Conservation (phyloP, 2,113 vertebrate genomes). For the Siniperca knerii region DNA sequence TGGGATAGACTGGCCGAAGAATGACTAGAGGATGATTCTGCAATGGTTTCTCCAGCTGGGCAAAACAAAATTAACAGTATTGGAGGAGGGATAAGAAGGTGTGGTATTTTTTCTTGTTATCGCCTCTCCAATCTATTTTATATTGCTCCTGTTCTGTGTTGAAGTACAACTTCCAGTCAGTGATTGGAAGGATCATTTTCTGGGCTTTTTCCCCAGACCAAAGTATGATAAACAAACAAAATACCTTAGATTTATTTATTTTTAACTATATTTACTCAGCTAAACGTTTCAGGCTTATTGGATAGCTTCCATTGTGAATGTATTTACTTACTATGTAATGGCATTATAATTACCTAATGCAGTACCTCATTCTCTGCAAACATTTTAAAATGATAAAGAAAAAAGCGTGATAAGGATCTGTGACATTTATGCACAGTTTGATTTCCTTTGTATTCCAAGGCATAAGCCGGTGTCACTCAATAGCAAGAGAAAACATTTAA, state of each 20-base stretch:
- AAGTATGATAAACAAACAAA: constrained; percentile 30
- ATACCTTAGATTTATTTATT: constrained; percentile 39
- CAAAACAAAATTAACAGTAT: constrained; percentile 77
- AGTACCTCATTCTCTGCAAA: constrained; percentile 14
- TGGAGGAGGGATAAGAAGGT: constrained; percentile 65
- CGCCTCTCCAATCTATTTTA: constrained; percentile 79
- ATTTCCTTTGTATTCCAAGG: constrained; percentile 57
- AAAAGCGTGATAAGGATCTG: constrained; percentile 33
- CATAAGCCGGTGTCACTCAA: constrained; percentile 15
- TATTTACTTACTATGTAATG: constrained; percentile 34
- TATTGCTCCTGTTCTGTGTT: constrained; percentile 80
- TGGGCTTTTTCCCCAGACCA: constrained; percentile 4
- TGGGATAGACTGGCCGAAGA: constrained; percentile 79
- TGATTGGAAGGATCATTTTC: not conserved
- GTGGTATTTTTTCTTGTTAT: constrained; percentile 55
- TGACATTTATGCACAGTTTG: constrained; percentile 23
- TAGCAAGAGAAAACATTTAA: constrained; percentile 58
- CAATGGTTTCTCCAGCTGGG: constrained; percentile 77
- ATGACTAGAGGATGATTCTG: constrained; percentile 66
- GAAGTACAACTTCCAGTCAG: constrained; percentile 71
- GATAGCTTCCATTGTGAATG: constrained; percentile 22
- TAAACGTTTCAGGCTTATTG: constrained; percentile 26
- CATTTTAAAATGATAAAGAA: constrained; percentile 24
- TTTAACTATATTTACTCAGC: constrained; percentile 33
- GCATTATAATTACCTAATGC: constrained; percentile 32